phyloP scores from a whole-genome alignment of 35 echinoderm and acorn worm species.

The Lytechinus pictus region DNA sequence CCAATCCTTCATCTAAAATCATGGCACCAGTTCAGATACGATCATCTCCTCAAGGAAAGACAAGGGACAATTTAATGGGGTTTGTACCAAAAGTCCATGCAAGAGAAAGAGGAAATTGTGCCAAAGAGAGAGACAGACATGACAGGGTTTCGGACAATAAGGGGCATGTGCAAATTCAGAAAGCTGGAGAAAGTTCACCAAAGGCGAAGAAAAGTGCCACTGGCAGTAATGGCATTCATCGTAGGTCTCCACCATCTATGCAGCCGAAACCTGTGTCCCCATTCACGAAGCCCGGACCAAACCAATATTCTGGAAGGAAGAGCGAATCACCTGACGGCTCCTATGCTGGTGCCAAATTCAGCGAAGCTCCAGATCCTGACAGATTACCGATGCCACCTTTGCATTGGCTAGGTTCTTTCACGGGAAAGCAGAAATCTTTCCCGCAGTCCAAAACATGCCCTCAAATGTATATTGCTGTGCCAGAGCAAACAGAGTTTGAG shows the following conservation, averaged over 20 bases:
- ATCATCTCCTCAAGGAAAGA: constrained; percentile 14
- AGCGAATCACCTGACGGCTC: constrained; percentile 47
- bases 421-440: neutral
- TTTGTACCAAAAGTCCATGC: neutral
- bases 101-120: neutral
- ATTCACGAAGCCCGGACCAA: neutral
- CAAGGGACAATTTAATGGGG: constrained; percentile 7
- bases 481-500: constrained; percentile 14
- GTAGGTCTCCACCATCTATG: neutral
- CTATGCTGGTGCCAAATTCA: constrained; percentile 90
- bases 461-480: neutral
- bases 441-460: neutral
- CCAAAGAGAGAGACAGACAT: neutral
- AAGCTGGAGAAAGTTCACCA: neutral
- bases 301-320: constrained; percentile 28
- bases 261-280: neutral
- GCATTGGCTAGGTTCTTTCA: constrained; percentile 58
- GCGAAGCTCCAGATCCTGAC: constrained; percentile 72
- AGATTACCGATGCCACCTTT: constrained; percentile 70
- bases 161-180: neutral
- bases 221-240: neutral
- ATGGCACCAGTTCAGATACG: constrained; percentile 28
- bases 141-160: neutral
- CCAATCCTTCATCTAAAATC: constrained; percentile 28
- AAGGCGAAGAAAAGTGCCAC: neutral